phyloP scores from a whole-genome alignment of 2,888 invertebrate genomes.

The Eupithecia vulgata region DNA sequence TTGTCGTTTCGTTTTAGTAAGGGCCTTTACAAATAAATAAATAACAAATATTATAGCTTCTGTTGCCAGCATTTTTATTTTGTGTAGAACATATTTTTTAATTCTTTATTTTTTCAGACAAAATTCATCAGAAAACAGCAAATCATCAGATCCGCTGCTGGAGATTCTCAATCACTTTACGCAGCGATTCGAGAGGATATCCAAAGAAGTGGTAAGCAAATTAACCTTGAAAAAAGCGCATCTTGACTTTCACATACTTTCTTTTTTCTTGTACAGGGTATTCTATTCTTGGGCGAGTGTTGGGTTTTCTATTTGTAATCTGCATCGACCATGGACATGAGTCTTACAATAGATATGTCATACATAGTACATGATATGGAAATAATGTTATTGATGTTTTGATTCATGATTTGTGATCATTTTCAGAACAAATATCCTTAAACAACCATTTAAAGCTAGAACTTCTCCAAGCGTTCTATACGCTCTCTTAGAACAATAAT shows the following conservation, averaged over 20 bases:
- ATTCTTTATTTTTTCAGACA: slow-evolving; percentile 60
- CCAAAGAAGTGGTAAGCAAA: slow-evolving; percentile 71
- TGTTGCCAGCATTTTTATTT: neutral
- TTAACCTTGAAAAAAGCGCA: neutral
- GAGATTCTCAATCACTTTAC: slow-evolving; percentile 70
- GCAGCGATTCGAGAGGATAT: slow-evolving; percentile 70
- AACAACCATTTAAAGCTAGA: neutral
- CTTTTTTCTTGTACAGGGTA: neutral
- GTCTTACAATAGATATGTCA: too few species aligned
- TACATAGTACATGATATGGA: too few species aligned
- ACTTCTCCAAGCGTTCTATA: neutral
- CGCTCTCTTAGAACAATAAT: neutral
- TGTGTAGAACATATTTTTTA: neutral
- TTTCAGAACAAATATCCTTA: neutral
- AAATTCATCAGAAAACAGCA: slow-evolving; percentile 75
- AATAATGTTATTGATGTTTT: too few species aligned
- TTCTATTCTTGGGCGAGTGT: neutral
- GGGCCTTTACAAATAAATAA: neutral
- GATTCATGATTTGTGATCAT: neutral
- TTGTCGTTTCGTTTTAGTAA: neutral
- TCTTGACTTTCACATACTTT: neutral
- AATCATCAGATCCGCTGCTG: slow-evolving; percentile 61
- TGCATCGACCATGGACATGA: neutral
- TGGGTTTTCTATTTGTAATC: neutral
- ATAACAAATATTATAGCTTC: neutral